These are phyloP conservation scores for Odocoileus virginianus DNA, from an alignment of 2,113 vertebrate genomes.

Conservation along the genomic window DNA sequence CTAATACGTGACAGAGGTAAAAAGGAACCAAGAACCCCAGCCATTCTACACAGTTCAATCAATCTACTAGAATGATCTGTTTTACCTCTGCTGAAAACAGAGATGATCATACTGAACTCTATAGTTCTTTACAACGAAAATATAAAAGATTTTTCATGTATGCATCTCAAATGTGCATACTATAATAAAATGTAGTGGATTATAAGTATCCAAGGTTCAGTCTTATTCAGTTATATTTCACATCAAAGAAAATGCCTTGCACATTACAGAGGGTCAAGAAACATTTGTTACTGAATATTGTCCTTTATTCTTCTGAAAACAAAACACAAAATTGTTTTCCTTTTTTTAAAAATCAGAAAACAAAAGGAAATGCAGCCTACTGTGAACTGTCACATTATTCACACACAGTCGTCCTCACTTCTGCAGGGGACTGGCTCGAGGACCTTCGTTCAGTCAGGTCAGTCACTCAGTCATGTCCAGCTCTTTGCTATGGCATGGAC, in stretches of 20 bases:
- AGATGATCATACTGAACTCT: not conserved
- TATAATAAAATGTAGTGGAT: constrained; percentile 1
- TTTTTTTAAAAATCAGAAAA: not conserved
- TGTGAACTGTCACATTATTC: not conserved
- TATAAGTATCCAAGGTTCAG: not conserved
- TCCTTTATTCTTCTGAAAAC: constrained; percentile 9
- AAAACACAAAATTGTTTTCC: not conserved
- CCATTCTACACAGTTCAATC: not conserved
- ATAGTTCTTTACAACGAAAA: not conserved
- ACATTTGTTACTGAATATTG: not conserved
- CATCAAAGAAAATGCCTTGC: not conserved
- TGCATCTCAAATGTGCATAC: not conserved
- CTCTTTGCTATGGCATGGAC: not conserved
- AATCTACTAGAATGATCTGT: not conserved
- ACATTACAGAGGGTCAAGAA: not conserved
- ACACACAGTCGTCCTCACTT: not conserved
- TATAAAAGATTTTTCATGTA: not conserved
- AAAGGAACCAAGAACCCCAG: not conserved
- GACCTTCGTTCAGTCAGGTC: not conserved
- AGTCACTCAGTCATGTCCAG: not conserved
- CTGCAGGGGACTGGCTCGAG: not conserved
- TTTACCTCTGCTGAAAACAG: not conserved
- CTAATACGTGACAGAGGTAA: not conserved
- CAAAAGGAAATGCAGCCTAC: not conserved
- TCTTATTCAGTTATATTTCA: not conserved